A percentile compares a stretch with the other conserved stretches of the same genome.
These are phyloP conservation scores for Calycopis cecrops DNA, from an alignment of 1,140 invertebrate species.

Conservation along the genomic window DNA sequence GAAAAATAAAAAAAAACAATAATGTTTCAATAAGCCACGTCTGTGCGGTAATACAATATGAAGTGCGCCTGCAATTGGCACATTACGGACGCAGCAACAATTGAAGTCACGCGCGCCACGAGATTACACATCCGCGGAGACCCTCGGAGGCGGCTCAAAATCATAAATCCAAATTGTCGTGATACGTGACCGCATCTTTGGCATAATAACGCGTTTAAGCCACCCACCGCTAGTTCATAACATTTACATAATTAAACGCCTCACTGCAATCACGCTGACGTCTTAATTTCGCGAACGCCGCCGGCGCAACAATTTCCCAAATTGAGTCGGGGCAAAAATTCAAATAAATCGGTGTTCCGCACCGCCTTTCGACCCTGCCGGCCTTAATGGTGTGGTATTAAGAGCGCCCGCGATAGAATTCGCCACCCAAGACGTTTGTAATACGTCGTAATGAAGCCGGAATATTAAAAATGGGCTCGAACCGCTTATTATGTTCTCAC, in stretches of 20 bases:
- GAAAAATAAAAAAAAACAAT: not conserved
- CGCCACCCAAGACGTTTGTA: constrained; percentile 73
- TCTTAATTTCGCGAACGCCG: constrained; percentile 71
- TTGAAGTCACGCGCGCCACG: constrained; percentile 12
- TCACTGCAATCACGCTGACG: constrained; percentile 68
- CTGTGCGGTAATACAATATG: not conserved
- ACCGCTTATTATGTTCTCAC: constrained; percentile 74
- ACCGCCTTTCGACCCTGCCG: constrained; percentile 45
- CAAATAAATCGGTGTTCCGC: constrained; percentile 67
- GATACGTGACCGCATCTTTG: constrained; percentile 60
- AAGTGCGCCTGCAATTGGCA: not conserved
- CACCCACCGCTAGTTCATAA: constrained; percentile 67
- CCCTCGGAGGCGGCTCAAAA: constrained; percentile 36
- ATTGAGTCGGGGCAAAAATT: constrained; percentile 72
- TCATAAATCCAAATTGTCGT: constrained; percentile 49
- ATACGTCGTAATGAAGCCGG: constrained; percentile 71
- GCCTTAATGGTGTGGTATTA: constrained; percentile 67
- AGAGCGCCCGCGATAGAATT: constrained; percentile 71
- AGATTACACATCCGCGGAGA: constrained; percentile 20
- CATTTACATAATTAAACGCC: constrained; percentile 74
- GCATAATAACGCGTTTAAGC: constrained; percentile 46
- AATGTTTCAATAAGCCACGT: too few relatives aligned
- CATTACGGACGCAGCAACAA: constrained; percentile 2
- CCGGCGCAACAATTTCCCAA: constrained; percentile 69
- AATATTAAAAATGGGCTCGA: constrained; percentile 72